Percentiles rank a stretch among this genome's conserved stretches.
Evolutionary conservation across 2,797 vertebrate genomes (phyloP).

Genomic region (Gallinago stenura): DNA sequence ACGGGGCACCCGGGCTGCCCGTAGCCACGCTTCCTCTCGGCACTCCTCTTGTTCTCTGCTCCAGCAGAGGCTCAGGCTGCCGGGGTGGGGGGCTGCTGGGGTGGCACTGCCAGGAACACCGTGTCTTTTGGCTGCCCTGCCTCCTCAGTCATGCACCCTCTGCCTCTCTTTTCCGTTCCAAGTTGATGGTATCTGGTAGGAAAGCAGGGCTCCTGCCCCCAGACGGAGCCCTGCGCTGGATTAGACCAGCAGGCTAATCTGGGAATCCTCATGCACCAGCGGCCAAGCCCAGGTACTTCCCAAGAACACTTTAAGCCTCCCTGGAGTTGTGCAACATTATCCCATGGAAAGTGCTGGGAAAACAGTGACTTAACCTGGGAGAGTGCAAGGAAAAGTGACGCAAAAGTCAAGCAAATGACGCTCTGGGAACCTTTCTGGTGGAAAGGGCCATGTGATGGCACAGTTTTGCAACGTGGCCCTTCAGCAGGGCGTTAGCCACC

Average conservation of each 20-base stretch:
- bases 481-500: fast-evolving
- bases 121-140: background rate
- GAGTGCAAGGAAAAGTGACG: background rate
- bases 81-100: too few species aligned
- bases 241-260: background rate
- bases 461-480: background rate
- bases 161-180: background rate
- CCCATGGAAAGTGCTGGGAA: background rate
- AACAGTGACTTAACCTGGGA: conserved; percentile 6
- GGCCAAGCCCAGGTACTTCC: background rate
- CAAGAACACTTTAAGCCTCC: background rate
- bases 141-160: background rate
- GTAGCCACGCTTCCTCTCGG: background rate
- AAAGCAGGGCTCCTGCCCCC: background rate
- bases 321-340: background rate
- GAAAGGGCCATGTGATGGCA: background rate
- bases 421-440: background rate
- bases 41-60: background rate
- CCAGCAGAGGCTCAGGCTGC: background rate
- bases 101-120: background rate
- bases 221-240: background rate
- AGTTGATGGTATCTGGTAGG: background rate
- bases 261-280: background rate
- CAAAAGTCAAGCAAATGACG: background rate
- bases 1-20: background rate